These are phyloP conservation scores for Aurelia aurita complex sp. Pacific DNA, from an alignment of 30 jellyfish, hydroid and myxozoan species.

Conservation along the genomic window DNA sequence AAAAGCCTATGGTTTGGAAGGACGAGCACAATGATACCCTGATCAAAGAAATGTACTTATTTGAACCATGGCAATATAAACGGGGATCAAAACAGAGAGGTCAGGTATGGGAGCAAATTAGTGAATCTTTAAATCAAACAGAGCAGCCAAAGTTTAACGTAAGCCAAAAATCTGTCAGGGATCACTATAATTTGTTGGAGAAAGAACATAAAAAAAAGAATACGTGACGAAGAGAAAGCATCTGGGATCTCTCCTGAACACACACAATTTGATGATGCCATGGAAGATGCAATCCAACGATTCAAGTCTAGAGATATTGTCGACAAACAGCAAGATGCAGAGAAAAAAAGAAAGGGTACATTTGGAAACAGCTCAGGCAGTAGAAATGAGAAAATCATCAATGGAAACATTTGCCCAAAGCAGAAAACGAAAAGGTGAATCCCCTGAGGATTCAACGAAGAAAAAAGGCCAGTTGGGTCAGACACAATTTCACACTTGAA, in stretches of 20 bases:
- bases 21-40: neutral
- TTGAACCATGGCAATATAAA: neutral
- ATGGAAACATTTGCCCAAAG: constrained; percentile 32
- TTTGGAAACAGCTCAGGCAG: constrained; percentile 30
- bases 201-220: neutral
- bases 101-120: neutral
- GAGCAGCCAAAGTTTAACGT: neutral
- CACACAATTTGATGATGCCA: constrained; percentile 24
- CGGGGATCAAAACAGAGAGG: constrained; percentile 16
- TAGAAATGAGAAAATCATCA: constrained; percentile 28
- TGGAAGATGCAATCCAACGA: constrained; percentile 24
- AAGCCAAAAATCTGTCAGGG: constrained; percentile 23
- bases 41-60: neutral
- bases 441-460: constrained; percentile 7
- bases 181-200: neutral
- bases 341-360: neutral
- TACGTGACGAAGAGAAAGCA: constrained; percentile 28
- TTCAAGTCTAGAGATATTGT: constrained; percentile 9
- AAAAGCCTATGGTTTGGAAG: neutral
- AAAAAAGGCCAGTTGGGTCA: constrained; percentile 3
- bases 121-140: constrained; percentile 9
- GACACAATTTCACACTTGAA: constrained; percentile 39
- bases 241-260: constrained; percentile 35
- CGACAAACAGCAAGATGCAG: neutral
- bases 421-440: constrained; percentile 2